Evolutionary conservation across 2,888 invertebrate genomes (phyloP).

Genomic region (Leptopilina myrica): DNA sequence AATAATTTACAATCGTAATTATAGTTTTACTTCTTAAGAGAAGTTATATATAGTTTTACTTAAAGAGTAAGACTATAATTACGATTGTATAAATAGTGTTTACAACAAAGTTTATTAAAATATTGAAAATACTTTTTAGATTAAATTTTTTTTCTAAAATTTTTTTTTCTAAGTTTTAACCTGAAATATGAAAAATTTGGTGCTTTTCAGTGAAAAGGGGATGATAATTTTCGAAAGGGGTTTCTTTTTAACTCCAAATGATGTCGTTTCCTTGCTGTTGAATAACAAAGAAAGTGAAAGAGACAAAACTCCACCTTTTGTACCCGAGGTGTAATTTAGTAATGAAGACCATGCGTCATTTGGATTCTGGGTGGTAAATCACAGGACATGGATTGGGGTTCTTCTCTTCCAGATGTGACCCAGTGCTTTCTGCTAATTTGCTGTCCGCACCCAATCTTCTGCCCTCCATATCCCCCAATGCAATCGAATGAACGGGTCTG

Average conservation of each 20-base stretch:
- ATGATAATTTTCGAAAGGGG: too few relatives aligned
- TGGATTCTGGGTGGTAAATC: slow-evolving; percentile 67
- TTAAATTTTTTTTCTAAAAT: too few relatives aligned
- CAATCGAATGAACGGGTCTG: slow-evolving; percentile 6
- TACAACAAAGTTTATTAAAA: too few relatives aligned
- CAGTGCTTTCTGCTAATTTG: slow-evolving; percentile 70
- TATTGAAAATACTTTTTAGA: too few relatives aligned
- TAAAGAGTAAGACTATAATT: too few relatives aligned
- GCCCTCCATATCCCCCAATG: background rate
- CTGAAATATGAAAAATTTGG: too few relatives aligned
- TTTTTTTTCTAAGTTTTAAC: too few relatives aligned
- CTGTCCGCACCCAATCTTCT: slow-evolving; percentile 54
- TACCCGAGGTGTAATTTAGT: slow-evolving; percentile 66
- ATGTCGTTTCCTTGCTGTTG: slow-evolving; percentile 9
- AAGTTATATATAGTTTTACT: too few relatives aligned
- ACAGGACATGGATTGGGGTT: slow-evolving; percentile 69
- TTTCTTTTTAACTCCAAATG: background rate
- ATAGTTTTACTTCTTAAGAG: background rate
- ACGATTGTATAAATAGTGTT: too few relatives aligned
- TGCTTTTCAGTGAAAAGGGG: too few relatives aligned
- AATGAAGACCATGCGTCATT: slow-evolving; percentile 69
- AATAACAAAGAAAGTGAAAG: slow-evolving; percentile 17
- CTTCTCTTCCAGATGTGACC: slow-evolving; percentile 71
- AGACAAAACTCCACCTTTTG: slow-evolving; percentile 1
- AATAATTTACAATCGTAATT: background rate